Base-by-base conservation (phyloP, 2,888 invertebrate species). In the Suillia variegata region DNA sequence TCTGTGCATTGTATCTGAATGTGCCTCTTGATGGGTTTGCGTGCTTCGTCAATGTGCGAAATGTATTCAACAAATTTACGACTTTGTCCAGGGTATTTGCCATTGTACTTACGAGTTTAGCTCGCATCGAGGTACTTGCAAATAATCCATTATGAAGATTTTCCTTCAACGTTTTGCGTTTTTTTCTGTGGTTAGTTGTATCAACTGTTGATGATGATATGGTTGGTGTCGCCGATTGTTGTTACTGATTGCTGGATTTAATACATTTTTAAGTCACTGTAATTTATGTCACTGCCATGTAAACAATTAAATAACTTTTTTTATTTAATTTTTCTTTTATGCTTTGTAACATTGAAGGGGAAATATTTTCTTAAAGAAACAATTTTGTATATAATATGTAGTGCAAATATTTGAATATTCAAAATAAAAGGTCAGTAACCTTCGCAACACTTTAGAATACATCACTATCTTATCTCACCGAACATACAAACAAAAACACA, bases 241-340 rank as follows among this genome's bases (percentile, higher is more conserved):
- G 48, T 13, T 48, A 31, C 31, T 53, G 34, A 34, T 34, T 33
- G 33, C 53, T 20, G 34, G 34, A 18, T 33, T 53, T 2, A 17
- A 53, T 34, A 34, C 18, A 53, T 53, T 38, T 53, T 34, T 21
- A 53, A 52, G 33, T 15, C 31, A 26, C 13, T 20, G 53, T 38
- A 33, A 17, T 1, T 20, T 6, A 3, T 49, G 56, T 49, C 49
- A 49, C 38, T 56, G 56, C 26, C 50, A 56, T 13, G 48, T 55
- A 55, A 56, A 56, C 56, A 56, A 17, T 17, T 56, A 22, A 31
- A n/a, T n/a, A n/a, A n/a, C n/a, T n/a, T 48, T 21, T 49, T 49
- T 45, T 54, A 26, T 45, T n/a, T n/a, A n/a, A n/a, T n/a, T n/a
- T 31, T 31, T 6, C 31, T 31, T 31, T 31, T 31, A 31, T 31